Evolutionary conservation across 2,797 vertebrate genomes (phyloP), one percentile per base, ranked within the genome.

Genomic region (Megaceryle alcyon): DNA sequence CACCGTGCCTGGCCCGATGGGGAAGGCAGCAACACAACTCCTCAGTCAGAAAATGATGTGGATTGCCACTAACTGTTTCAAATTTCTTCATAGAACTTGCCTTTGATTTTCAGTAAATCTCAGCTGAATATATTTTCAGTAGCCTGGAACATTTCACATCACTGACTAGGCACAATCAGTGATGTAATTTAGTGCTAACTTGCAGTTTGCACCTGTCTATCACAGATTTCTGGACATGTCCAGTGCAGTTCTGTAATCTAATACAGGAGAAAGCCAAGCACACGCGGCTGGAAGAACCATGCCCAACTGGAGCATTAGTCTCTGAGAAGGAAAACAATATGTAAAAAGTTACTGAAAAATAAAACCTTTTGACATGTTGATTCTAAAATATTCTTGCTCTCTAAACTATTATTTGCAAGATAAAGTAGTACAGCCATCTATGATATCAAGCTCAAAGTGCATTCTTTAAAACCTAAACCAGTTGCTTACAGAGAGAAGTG

Each of bases 131-230:
- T 60, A 54, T 84, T 76, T 81, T 81, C 59, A 15, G 8, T 23
- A 86, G 69, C 59, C 73, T 54, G 15, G 65, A 92, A 83, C 80
- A 65, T 48, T 91, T 94, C 57, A 9, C 46, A 80, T 80, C 69
- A 93, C 31, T 48, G 79, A 81, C 79, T 12, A 48, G 64, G 85
- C 79, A 85, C 51, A 91, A 91, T 81, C 80, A 83, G 69, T 65
- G 49, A 88, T 53, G 61, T 71, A 88, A 68, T 61, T 94, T 69
- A 88, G 77, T 53, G 86, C 77, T 93, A 88, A 88, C 80, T 71
- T 84, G 86, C 83, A 81, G 90, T 90, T 81, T 94, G 90, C 95
- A 96, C 92, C 92, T 96, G 92, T 91, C 93, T 81, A 54, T 92
- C 92, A 93, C 35, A 64, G 88, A 81, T 76, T 79, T 90, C 73